These are phyloP conservation scores for Drosophila tropicalis DNA, from an alignment of 1,140 invertebrate species.

Conservation along the genomic window DNA sequence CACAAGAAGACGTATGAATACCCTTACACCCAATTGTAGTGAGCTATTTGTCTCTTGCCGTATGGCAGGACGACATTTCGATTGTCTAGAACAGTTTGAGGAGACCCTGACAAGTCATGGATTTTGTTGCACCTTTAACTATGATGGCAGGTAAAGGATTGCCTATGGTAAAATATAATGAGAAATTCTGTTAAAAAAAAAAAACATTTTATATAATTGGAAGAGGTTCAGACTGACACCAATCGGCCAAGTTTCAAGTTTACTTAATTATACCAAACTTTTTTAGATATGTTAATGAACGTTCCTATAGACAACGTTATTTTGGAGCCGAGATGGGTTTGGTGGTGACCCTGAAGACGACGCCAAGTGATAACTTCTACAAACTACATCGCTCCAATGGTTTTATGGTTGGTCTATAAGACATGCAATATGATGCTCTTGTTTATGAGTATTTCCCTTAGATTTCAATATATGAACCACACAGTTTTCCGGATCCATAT, in stretches of 20 bases:
- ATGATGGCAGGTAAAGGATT: conserved; percentile 43
- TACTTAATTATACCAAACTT: neutral
- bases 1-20: conserved; percentile 49
- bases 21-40: conserved; percentile 68
- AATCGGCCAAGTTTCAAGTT: too few species aligned
- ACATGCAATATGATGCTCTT: too few species aligned
- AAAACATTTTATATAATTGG: too few species aligned
- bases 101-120: conserved; percentile 59
- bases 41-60: conserved; percentile 65
- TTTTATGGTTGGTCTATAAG: conserved; percentile 63
- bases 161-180: too few species aligned
- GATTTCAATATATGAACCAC: conserved; percentile 59
- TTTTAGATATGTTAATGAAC: conserved; percentile 48
- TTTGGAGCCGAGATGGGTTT: conserved; percentile 78
- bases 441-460: conserved; percentile 8
- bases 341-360: conserved; percentile 75
- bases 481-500: conserved; percentile 59
- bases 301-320: conserved; percentile 44
- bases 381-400: conserved; percentile 66
- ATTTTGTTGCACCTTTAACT: conserved; percentile 71
- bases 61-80: conserved; percentile 49
- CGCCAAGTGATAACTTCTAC: conserved; percentile 76
- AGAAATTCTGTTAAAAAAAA: too few species aligned
- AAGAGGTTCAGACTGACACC: too few species aligned
- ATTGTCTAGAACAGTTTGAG: conserved; percentile 55